phyloP scores from a whole-genome alignment of 2,797 vertebrate species.

The Paramormyrops hopkinsi region DNA sequence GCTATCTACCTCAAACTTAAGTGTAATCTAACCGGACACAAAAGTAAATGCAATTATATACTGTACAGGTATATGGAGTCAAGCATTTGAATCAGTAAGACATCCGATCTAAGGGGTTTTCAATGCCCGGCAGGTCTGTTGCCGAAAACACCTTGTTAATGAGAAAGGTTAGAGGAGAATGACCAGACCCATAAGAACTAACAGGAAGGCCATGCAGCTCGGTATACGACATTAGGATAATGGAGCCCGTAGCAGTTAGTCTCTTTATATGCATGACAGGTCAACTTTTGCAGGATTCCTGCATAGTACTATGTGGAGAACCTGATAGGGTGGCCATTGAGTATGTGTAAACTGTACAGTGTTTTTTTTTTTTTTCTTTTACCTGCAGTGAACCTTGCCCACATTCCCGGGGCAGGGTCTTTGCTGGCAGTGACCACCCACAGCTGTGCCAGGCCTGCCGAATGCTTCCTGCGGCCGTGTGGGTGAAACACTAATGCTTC shows the following conservation, averaged over 20 bases:
- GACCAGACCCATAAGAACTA: background rate
- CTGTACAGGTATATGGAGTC: background rate
- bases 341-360: background rate
- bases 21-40: background rate
- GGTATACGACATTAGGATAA: background rate
- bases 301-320: background rate
- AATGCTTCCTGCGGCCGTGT: constrained; percentile 6
- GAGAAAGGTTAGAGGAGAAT: background rate
- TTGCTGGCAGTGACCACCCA: constrained; percentile 16
- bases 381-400: background rate
- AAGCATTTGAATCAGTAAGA: background rate
- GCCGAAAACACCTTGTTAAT: background rate
- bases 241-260: background rate
- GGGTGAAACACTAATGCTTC: constrained; percentile 25
- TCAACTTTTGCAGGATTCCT: background rate
- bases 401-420: background rate
- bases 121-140: background rate
- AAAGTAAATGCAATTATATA: background rate
- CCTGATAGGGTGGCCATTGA: background rate
- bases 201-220: background rate
- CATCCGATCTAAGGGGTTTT: background rate
- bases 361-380: background rate
- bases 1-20: background rate
- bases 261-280: background rate
- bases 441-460: background rate